Evolutionary conservation across 2,888 invertebrate species (phyloP).

Genomic region (Cecidostiba fungosa): DNA sequence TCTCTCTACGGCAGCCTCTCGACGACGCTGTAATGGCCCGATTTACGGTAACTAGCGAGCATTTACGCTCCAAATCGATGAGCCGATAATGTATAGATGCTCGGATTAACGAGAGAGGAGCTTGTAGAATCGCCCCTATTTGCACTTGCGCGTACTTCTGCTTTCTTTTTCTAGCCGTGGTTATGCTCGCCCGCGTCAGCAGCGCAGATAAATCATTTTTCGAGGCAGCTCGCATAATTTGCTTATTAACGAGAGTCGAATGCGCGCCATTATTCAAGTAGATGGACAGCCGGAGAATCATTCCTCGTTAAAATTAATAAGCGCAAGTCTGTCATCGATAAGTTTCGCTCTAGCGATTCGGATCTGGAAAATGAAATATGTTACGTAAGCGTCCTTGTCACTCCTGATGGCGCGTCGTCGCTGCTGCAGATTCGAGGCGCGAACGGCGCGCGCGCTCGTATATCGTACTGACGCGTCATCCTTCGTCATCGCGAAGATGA

Average conservation of each 20-base stretch:
- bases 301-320: slow-evolving; percentile 59
- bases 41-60: slow-evolving; percentile 59
- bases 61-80: slow-evolving; percentile 58
- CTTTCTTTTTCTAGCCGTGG: background rate
- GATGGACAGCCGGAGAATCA: background rate
- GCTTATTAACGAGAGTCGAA: background rate
- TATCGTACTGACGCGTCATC: slow-evolving; percentile 67
- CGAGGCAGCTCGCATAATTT: background rate
- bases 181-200: background rate
- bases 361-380: slow-evolving; percentile 54
- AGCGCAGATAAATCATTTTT: slow-evolving; percentile 1
- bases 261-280: slow-evolving; percentile 34
- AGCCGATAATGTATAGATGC: slow-evolving; percentile 52
- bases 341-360: slow-evolving; percentile 27
- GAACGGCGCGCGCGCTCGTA: slow-evolving; percentile 54
- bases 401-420: slow-evolving; percentile 17
- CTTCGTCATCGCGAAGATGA: slow-evolving; percentile 69
- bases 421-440: slow-evolving; percentile 29
- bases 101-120: slow-evolving; percentile 54
- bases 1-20: too few species aligned
- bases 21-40: slow-evolving; percentile 47
- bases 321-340: slow-evolving; percentile 44
- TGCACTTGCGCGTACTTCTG: background rate
- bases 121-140: slow-evolving; percentile 42
- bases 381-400: slow-evolving; percentile 53